These are phyloP conservation scores for Nesidiocoris tenuis DNA, from an alignment of 2,888 invertebrate species.

Conservation along the genomic window DNA sequence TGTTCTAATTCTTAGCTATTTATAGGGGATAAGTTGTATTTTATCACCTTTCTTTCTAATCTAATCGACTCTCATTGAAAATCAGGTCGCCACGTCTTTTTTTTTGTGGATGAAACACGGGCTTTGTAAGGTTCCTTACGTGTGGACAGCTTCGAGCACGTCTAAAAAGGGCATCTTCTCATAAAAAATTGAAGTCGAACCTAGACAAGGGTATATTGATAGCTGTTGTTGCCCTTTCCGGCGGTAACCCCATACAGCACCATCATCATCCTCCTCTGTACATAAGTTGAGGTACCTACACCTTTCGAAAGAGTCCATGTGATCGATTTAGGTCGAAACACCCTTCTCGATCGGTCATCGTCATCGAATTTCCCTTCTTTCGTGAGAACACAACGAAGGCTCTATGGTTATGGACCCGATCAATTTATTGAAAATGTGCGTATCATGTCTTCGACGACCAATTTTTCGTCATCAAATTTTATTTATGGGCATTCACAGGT, in stretches of 20 bases:
- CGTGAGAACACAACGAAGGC: no score
- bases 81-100: neutral
- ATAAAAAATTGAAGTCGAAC: neutral
- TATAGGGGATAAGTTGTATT: neutral
- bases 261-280: no score
- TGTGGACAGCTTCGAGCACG: neutral
- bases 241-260: neutral
- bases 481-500: no score
- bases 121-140: no score
- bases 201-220: neutral
- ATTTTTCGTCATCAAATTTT: no score
- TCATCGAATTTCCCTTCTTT: no score
- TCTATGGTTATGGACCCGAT: no score
- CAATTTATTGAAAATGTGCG: no score
- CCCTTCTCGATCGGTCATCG: no score
- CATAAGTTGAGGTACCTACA: no score
- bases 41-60: neutral
- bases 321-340: neutral
- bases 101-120: neutral
- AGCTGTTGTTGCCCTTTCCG: neutral
- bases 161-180: neutral
- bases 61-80: neutral
- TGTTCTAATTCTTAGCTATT: neutral
- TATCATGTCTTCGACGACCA: no score
- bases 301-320: neutral